A percentile compares a stretch with the other conserved stretches of the same genome.
Conservation (phyloP, 1,140 invertebrate genomes). For the Drosophila grimshawi region DNA sequence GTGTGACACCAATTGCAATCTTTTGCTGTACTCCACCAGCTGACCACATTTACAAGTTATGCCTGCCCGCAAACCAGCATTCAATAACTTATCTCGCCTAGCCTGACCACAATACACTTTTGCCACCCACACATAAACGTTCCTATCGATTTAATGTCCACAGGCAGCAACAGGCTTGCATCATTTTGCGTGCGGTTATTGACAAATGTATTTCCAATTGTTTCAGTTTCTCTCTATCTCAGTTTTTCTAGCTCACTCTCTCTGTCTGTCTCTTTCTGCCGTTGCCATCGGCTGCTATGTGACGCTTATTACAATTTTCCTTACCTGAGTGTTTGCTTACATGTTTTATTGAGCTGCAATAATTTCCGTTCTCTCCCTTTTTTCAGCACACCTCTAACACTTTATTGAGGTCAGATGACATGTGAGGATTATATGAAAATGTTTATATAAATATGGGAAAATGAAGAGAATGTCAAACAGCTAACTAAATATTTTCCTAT, state of each 20-base stretch:
- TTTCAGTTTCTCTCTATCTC: conserved; percentile 38
- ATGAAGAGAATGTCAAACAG: not conserved
- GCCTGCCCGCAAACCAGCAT: conserved; percentile 48
- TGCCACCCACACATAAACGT: conserved; percentile 18
- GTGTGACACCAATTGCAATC: conserved; percentile 54
- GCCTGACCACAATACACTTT: conserved; percentile 46
- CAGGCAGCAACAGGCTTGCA: conserved; percentile 48
- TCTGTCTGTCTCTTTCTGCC: conserved; percentile 1
- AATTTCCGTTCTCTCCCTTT: conserved; percentile 50
- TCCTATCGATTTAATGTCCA: conserved; percentile 38
- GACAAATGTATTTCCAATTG: conserved; percentile 82
- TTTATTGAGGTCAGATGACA: conserved; percentile 56
- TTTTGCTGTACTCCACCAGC: not conserved
- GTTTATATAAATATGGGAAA: conserved; percentile 14
- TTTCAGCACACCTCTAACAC: conserved; percentile 36
- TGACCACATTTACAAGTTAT: conserved; percentile 65
- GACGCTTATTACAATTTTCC: conserved; percentile 59
- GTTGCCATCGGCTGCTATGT: conserved; percentile 41
- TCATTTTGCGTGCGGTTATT: conserved; percentile 68
- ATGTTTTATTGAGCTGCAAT: conserved; percentile 68
- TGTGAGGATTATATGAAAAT: conserved; percentile 36
- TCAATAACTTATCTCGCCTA: conserved; percentile 66
- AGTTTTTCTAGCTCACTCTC: conserved; percentile 11
- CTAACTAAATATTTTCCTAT: not conserved
- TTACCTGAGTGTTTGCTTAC: conserved; percentile 32